Evolutionary conservation across 2,888 invertebrate genomes (phyloP), one percentile per base, ranked within the genome.

Genomic region (Pseudanteris insignis): DNA sequence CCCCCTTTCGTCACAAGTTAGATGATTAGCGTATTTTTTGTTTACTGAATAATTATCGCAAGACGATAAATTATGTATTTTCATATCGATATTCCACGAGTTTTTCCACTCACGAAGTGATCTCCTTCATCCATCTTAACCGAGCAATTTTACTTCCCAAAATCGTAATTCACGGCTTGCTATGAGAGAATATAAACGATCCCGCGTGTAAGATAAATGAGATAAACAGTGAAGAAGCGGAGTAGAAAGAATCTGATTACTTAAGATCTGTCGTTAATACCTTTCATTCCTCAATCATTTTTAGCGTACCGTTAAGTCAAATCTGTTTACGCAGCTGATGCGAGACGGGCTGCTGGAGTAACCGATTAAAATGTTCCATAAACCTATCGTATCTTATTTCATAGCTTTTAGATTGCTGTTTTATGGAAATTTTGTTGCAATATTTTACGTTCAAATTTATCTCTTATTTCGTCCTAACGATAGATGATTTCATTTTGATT

Each of bases 111-210:
- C 12, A 3, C 24, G 24, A 30, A 24, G 9, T 26, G 32, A 25
- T 50, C 18, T 36, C 18, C 43, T 37, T 38, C 37, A 57, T 48
- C 26, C 30, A 57, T 48, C 48, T 57, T 37, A 13, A 10, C 28
- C 21, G 15, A 15, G 13, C 41, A 58, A 58, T 58, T 55, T 50
- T 58, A 3, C 58, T 47, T 10, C 37, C 32, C 21, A 21, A 41
- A 57, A 51, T 57, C 46, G 55, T 47, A 41, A 62, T 46, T 62
- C 50, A 51, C 40, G 57, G 55, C 50, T 51, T 46, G 51, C 55
- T 50, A 37, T 51, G 43, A 21, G 55, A 51, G 57, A 62, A 61
- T 55, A 47, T 18, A 18, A 40, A 62, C 51, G 51, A 62, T 37
- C 55, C 32, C 10, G 13, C 12, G 37, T 28, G 26, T 13, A 53